A percentile compares a stretch with the other conserved stretches of the same genome.
Conservation (phyloP, 2,113 vertebrate genomes). For the Bothrops jararaca region DNA sequence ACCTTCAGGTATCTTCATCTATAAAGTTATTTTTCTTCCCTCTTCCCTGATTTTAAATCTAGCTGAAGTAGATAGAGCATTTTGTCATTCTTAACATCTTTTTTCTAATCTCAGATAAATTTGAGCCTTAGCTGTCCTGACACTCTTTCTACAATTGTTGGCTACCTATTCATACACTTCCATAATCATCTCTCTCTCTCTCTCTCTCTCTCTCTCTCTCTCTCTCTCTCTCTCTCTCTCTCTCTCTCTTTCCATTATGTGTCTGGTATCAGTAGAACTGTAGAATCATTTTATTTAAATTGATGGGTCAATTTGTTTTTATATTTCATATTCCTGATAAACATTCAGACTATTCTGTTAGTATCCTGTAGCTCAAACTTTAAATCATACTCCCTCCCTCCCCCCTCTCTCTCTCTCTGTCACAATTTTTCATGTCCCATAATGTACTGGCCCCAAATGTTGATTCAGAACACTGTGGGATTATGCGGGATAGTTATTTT, state of each 20-base stretch:
- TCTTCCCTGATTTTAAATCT: neutral
- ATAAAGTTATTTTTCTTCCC: neutral
- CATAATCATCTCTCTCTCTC: neutral
- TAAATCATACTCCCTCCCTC: too few species aligned
- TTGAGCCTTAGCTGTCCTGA: neutral
- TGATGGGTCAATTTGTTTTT: conserved; percentile 9
- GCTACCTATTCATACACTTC: neutral
- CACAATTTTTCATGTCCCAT: neutral
- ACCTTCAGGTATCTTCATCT: neutral
- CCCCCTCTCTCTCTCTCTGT: too few species aligned
- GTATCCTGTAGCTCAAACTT: too few species aligned
- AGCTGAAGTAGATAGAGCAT: neutral
- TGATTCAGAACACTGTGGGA: neutral
- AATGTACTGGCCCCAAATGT: neutral
- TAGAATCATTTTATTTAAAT: conserved; percentile 28
- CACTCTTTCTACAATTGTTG: neutral
- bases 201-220: neutral
- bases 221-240: neutral
- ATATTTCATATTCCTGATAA: conserved; percentile 12
- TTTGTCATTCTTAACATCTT: neutral
- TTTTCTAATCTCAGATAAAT: neutral
- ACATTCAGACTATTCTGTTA: neutral
- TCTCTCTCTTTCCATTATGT: neutral
- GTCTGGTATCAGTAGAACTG: neutral
- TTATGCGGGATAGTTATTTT: neutral